Conservation (phyloP, 2,797 vertebrate species). For the Pelodytes ibericus region DNA sequence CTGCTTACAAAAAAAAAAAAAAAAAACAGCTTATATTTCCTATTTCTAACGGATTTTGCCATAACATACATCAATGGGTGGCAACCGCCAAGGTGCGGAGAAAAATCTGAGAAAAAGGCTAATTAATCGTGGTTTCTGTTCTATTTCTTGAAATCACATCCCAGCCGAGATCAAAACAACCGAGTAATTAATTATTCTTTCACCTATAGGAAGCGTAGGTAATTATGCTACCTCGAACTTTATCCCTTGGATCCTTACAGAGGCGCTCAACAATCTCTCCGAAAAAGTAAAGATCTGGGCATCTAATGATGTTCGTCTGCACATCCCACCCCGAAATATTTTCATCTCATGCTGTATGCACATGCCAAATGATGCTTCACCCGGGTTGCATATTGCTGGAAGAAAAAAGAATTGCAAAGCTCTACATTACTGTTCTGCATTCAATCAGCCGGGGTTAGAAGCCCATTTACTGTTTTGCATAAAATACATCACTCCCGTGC, state of each 20-base stretch:
- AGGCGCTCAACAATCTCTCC: neutral
- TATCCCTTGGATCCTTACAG: no score
- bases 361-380: constrained; percentile 36
- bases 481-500: constrained; percentile 58
- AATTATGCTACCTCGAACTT: neutral
- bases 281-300: constrained; percentile 2
- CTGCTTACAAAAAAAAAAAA: no score
- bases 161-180: neutral
- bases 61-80: no score
- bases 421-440: constrained; percentile 19
- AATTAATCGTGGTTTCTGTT: no score
- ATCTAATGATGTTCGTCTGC: neutral
- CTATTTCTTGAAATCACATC: no score
- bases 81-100: no score
- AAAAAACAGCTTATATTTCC: no score
- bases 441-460: constrained; percentile 53
- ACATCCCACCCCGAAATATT: neutral
- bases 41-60: no score
- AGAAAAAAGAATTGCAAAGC: constrained; percentile 34
- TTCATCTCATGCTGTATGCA: neutral
- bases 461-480: constrained; percentile 60
- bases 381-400: neutral
- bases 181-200: constrained; percentile 3
- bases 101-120: no score
- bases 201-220: neutral